Base-by-base conservation (phyloP, 1,140 invertebrate species). In the Drosophila oshimai region DNA sequence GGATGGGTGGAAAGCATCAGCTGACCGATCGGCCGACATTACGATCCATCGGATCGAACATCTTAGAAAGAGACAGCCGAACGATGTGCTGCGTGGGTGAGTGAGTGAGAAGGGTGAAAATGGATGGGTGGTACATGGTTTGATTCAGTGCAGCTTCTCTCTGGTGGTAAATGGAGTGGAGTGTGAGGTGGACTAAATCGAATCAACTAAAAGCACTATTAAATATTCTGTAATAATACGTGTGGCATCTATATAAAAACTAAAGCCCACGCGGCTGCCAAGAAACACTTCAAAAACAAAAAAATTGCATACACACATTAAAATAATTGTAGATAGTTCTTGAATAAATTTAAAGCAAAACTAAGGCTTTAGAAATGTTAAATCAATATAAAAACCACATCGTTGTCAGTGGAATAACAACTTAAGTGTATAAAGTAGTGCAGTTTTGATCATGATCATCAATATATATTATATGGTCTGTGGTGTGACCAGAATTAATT, bases 141-240 rank as follows among this genome's bases (percentile, higher is more conserved):
- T 24, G 29, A 26, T 7, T 46, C 12, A 49, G 54, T 57, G 44
- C 29, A 58, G 44, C 31, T 22, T 42, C 26, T 34, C 58, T 60
- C 37, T 15, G 4, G 7, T 18, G 6, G 15, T 57, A 10, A 18
- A 55, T 61, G 50, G 13, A 51, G 29, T 36, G 53, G 26, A 29
- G 15, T 12, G 46, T n/a, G n/a, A 42, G 28, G 20, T 42, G 24
- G 24, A 36, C 49, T 36, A 20, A 39, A 49, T 64, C 18, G 41
- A 64, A 45, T 47, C 34, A 75, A 80, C 55, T 73, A 75, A 81
- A 78, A 81, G 75, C 75, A 15, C 74, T 76, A 65, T 34, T 46
- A 51, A 76, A 33, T 62, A 61, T 73, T 53, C 70, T n/a, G 9
- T 50, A 73, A 51, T 33, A 22, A 37, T 72, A 72, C 33, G 42